Evolutionary conservation across 2,113 vertebrate species (phyloP).

Genomic region (Apaloderma vittatum): DNA sequence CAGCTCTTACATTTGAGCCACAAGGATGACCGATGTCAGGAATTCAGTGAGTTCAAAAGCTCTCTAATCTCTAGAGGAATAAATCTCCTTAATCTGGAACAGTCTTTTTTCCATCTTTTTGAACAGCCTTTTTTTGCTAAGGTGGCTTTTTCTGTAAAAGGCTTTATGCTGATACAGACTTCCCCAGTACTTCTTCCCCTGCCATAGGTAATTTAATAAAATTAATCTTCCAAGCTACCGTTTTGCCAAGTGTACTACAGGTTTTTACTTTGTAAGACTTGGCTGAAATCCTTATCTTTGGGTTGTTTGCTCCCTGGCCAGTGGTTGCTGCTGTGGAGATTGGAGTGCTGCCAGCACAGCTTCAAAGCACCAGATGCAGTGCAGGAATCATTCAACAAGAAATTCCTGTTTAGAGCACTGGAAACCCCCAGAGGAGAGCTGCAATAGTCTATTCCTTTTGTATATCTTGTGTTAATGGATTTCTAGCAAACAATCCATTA

Average conservation of each 20-base stretch:
- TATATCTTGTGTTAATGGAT: not conserved
- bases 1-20: not conserved
- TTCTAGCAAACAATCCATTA: not conserved
- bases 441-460: not conserved
- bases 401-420: not conserved
- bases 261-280: not conserved
- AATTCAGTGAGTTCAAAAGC: not conserved
- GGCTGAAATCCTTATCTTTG: not conserved
- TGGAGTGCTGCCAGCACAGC: constrained; percentile 16
- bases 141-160: not conserved
- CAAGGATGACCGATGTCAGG: not conserved
- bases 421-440: not conserved
- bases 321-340: not conserved
- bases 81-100: not conserved
- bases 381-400: not conserved
- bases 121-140: not conserved
- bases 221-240: not conserved
- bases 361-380: constrained; percentile 26
- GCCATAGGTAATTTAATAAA: not conserved
- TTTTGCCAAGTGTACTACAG: not conserved
- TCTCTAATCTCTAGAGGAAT: not conserved
- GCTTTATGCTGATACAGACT: not conserved
- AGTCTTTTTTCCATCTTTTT: not conserved
- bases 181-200: not conserved
- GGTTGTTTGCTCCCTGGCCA: not conserved